Evolutionary conservation across 2,888 invertebrate genomes (phyloP), one percentile per base, ranked within the genome.

Genomic region (Machimus atricapillus): DNA sequence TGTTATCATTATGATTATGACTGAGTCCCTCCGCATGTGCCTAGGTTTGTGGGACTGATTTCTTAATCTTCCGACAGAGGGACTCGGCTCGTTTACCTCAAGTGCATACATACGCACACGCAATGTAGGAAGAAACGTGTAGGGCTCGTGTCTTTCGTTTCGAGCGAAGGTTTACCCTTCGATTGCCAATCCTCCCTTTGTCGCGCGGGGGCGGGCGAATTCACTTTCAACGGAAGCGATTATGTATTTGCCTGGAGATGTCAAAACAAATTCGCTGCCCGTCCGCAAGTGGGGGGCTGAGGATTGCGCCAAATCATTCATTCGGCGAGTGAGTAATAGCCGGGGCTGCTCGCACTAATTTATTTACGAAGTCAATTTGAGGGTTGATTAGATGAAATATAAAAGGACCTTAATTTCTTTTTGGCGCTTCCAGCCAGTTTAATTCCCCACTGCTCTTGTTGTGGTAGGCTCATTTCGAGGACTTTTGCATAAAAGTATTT

Each of bases 341-440:
- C 58, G 34, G 58, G 46, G 34, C 9, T n/a, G 40, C 40, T 73
- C 43, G n/a, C 77, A 66, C 78, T 87, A 87, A 87, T 87, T 87
- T 87, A 87, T 87, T 87, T 87, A 79, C 85, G 78, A 78, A 87
- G 78, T 87, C 77, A 85, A 87, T 87, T 85, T 85, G 87, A 27
- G 78, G 87, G 85, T 85, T 87, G 87, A 85, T 87, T 87, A 85
- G 85, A 87, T 87, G 87, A 87, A 87, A 85, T 87, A 78, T 78
- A 43, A 40, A 78, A 40, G 78, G 78, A 43, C 19, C 23, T 78
- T 78, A 27, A 78, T 83, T 83, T 66, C 37, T 81, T 81, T 46
- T 27, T 7, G 66, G 5, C 27, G 5, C 77, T 77, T 34, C 27
- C 12, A 66, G 66, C 66, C 66, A 19, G 23, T 66, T 52, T 66